phyloP scores from a whole-genome alignment of 1,140 invertebrate genomes.

The Lasioglossum albipes region DNA sequence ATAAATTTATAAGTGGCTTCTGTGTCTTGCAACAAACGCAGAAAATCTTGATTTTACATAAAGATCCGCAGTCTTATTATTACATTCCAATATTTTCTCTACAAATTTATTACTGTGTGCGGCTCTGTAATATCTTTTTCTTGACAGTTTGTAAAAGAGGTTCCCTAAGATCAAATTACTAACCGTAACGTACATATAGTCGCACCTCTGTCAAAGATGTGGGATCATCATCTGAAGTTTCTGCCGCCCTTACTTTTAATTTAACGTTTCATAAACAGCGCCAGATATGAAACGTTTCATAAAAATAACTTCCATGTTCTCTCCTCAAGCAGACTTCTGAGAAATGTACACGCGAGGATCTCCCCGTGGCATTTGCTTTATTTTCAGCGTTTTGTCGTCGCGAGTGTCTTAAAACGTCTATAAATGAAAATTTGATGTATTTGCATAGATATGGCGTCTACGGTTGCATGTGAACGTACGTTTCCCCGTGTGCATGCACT shows the following conservation, averaged over 20 bases:
- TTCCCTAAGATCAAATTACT: no score
- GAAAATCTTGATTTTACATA: no score
- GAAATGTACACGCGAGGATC: not conserved
- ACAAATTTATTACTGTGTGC: no score
- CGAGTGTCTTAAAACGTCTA: slow-evolving; percentile 14
- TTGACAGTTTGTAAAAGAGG: no score
- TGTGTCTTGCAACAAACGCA: no score
- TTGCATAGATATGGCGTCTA: slow-evolving; percentile 2
- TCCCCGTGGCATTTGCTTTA: not conserved
- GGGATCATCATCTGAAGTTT: not conserved
- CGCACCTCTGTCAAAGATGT: no score
- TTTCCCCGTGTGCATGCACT: slow-evolving; percentile 5
- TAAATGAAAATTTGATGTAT: slow-evolving; percentile 33
- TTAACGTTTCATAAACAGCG: not conserved
- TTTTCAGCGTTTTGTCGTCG: not conserved
- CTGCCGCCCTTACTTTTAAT: not conserved
- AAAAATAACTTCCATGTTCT: not conserved
- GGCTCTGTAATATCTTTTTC: no score
- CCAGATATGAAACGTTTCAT: not conserved
- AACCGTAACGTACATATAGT: no score
- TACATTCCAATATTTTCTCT: no score
- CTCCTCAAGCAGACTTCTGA: not conserved
- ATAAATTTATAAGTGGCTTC: no score
- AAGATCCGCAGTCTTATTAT: no score
- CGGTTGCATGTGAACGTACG: not conserved